phyloP scores from a whole-genome alignment of 2,113 vertebrate species.

The Montifringilla adamsi region DNA sequence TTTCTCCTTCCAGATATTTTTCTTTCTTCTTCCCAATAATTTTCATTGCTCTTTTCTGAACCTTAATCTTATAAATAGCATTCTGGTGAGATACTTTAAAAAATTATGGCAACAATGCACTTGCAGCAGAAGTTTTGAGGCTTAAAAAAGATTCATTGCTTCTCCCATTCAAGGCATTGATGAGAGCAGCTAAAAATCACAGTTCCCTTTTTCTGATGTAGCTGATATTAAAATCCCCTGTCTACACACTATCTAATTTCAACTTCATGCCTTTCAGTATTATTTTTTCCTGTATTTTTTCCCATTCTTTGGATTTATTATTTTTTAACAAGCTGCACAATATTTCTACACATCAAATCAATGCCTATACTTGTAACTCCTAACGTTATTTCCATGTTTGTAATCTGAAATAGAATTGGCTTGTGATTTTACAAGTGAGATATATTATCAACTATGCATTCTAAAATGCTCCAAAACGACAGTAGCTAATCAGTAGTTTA shows the following conservation, averaged over 20 bases:
- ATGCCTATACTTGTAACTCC: not conserved
- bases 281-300: not conserved
- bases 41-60: not conserved
- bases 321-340: not conserved
- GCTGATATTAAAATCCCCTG: not conserved
- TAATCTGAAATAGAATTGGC: not conserved
- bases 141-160: not conserved
- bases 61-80: not conserved
- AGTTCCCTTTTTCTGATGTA: not conserved
- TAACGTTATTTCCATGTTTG: not conserved
- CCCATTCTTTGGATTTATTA: not conserved
- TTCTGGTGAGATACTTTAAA: not conserved
- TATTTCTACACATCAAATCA: not conserved
- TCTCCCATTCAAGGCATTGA: not conserved
- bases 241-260: not conserved
- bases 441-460: accelerated
- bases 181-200: not conserved
- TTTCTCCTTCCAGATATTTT: not conserved
- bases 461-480: not conserved
- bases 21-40: not conserved
- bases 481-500: not conserved
- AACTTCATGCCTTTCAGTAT: not conserved
- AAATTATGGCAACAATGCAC: not conserved
- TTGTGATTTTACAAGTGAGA: not conserved
- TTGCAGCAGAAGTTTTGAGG: not conserved